Conservation (phyloP, 2,113 vertebrate genomes). For the Arenaria interpres region DNA sequence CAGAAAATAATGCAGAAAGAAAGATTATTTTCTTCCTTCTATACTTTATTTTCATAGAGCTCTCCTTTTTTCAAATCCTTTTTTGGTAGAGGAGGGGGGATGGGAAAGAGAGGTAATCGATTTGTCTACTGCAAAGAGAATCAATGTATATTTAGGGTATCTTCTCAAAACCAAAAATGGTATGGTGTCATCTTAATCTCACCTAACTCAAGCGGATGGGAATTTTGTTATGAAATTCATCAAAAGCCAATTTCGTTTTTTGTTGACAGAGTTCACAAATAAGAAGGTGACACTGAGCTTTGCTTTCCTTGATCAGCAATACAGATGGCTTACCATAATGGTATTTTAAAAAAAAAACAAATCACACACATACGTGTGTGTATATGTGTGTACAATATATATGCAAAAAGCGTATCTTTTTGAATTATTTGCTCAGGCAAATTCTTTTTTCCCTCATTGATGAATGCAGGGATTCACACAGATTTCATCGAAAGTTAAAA, state of each 20-base stretch:
- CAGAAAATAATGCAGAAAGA: not conserved
- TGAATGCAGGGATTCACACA: not conserved
- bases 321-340: not conserved
- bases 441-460: not conserved
- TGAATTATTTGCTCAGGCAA: not conserved
- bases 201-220: not conserved
- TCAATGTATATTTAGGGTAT: not conserved
- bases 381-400: too few species aligned
- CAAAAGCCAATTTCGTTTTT: not conserved
- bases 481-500: not conserved
- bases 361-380: accelerated
- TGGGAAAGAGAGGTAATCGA: not conserved
- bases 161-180: not conserved
- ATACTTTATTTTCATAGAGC: not conserved
- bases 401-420: not conserved
- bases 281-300: not conserved
- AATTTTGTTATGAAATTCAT: not conserved
- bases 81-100: not conserved
- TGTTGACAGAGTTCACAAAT: not conserved
- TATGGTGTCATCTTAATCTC: not conserved
- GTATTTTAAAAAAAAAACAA: not conserved
- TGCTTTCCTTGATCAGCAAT: not conserved
- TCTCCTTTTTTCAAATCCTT: not conserved
- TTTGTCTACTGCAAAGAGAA: not conserved
- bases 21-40: too few species aligned